Evolutionary conservation across 2,113 vertebrate genomes (phyloP), one percentile per base, ranked within the genome.

Genomic region (Sitta europaea): DNA sequence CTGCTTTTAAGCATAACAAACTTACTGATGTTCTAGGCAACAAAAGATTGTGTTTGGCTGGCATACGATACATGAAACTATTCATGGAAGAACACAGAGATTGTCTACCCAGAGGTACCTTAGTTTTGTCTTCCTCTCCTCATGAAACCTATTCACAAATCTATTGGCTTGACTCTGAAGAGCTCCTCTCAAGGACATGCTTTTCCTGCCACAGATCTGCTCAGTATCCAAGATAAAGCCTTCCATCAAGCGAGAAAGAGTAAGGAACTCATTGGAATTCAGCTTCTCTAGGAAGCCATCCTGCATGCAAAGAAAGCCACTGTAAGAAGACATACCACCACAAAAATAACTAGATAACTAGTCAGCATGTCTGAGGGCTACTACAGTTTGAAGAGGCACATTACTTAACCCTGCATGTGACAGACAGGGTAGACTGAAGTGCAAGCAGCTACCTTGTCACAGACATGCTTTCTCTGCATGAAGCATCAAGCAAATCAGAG

Each of bases 111-210:
- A 86, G 61, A 72, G 21, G 76, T 97, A 99, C 99, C 99, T 98
- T 72, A 99, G 98, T 86, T 99, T 99, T 33, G 98, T 99, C 97
- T 99, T 99, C 94, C 99, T 98, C 54, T 99, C 99, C 58, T 99
- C 99, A 21, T 99, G 99, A 98, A 99, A 99, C 77, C 99, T 98
- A 74, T 99, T 99, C 63, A 99, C 99, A 91, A 99, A 99, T 96
- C 98, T 99, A 86, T 99, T 99, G 94, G 99, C 99, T 97, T 99
- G 99, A 79, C 99, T 99, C 97, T 99, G 99, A 92, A 99, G 99
- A 31, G 99, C 98, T 96, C 99, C 99, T 97, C 99, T 95, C 92
- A 99, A 97, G 61, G 99, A 99, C 94, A 98, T 98, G 36, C 99
- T 99, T 92, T 98, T 98, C 80, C 99, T 97, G 97, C 98, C 98